Percentiles rank a stretch among this genome's conserved stretches.
These are phyloP conservation scores for Drosophila virilis DNA, from an alignment of 1,140 invertebrate species.

Conservation along the genomic window DNA sequence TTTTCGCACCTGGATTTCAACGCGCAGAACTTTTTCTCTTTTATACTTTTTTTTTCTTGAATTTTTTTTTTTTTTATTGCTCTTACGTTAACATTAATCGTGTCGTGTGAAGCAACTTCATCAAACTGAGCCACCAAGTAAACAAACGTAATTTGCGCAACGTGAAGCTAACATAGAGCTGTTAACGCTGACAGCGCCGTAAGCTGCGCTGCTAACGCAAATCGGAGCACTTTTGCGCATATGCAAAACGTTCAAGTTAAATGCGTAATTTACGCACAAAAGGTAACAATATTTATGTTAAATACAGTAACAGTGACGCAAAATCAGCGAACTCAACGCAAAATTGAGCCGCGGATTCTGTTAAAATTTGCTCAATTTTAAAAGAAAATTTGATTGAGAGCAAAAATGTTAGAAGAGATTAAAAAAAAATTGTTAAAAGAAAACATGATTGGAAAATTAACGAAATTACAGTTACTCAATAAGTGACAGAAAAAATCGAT, in stretches of 20 bases:
- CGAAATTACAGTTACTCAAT: no score
- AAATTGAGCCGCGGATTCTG: background rate
- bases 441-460: no score
- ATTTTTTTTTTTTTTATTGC: slow-evolving; percentile 8
- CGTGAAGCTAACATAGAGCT: background rate
- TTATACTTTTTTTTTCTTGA: background rate
- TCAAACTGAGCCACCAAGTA: slow-evolving; percentile 40
- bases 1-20: slow-evolving; percentile 35
- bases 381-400: background rate
- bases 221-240: slow-evolving; percentile 1
- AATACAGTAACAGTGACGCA: background rate
- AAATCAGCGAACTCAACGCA: background rate
- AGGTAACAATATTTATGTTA: background rate
- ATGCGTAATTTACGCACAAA: background rate
- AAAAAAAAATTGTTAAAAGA: no score
- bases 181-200: slow-evolving; percentile 8
- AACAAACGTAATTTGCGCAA: slow-evolving; percentile 38
- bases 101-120: slow-evolving; percentile 34
- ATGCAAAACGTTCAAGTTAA: background rate
- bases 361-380: background rate
- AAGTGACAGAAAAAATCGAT: no score
- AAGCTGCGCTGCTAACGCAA: slow-evolving; percentile 13
- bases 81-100: slow-evolving; percentile 17
- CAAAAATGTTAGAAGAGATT: no score
- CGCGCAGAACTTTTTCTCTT: slow-evolving; percentile 31